phyloP scores from a whole-genome alignment of 2,797 vertebrate genomes.

The Protonibea diacanthus region DNA sequence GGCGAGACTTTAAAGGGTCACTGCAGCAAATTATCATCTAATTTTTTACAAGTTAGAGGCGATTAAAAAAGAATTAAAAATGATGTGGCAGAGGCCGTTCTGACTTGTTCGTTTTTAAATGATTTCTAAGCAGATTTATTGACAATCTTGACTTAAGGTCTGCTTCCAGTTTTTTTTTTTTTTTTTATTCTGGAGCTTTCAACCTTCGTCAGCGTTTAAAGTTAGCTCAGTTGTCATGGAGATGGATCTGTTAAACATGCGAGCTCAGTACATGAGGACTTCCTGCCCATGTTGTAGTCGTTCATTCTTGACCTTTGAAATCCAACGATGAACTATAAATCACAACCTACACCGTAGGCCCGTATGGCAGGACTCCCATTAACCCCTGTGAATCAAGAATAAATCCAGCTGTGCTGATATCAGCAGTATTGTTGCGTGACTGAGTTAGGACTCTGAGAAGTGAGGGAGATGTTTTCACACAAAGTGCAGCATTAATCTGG shows the following conservation, averaged over 20 bases:
- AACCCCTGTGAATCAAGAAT: not conserved
- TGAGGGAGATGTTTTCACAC: not conserved
- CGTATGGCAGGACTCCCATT: not conserved
- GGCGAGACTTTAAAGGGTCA: not conserved
- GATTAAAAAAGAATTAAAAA: not conserved
- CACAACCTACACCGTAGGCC: not conserved
- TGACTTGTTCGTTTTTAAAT: not conserved
- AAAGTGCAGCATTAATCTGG: not conserved
- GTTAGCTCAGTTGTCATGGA: slow-evolving; percentile 19
- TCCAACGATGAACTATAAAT: not conserved
- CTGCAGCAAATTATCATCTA: not conserved
- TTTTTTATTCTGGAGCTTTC: slow-evolving; percentile 1
- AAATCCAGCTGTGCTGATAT: not conserved
- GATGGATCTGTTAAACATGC: slow-evolving; percentile 10
- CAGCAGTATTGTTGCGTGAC: not conserved
- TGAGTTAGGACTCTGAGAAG: not conserved
- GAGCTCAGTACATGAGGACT: not conserved
- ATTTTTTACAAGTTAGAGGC: not conserved
- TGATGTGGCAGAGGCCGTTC: not conserved
- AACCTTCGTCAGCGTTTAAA: not conserved
- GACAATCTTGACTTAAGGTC: not conserved
- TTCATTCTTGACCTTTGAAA: slow-evolving; percentile 13
- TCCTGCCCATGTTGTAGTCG: not conserved
- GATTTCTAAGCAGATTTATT: not conserved
- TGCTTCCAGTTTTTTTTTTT: not conserved